Evolutionary conservation across 2,888 invertebrate species (phyloP).

Genomic region (Drosophila rellima): DNA sequence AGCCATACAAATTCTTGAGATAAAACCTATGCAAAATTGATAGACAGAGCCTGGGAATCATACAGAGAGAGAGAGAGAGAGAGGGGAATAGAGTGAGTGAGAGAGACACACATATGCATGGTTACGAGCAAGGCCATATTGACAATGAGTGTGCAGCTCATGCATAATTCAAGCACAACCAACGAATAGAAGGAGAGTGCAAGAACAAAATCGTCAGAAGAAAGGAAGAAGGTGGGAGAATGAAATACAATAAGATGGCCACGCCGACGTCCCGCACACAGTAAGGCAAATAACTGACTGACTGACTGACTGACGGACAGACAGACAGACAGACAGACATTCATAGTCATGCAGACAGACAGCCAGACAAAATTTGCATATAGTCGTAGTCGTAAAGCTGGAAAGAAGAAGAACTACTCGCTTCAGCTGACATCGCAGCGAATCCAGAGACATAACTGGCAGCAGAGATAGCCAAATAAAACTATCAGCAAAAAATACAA

Average conservation of each 20-base stretch:
- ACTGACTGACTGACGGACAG: slow-evolving; percentile 26
- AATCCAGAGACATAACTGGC: slow-evolving; percentile 35
- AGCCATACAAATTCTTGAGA: slow-evolving; percentile 69
- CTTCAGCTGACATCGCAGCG: slow-evolving; percentile 22
- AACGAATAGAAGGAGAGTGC: slow-evolving; percentile 23
- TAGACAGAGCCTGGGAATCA: slow-evolving; percentile 57
- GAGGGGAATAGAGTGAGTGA: not conserved
- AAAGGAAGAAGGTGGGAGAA: slow-evolving; percentile 12
- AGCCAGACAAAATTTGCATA: slow-evolving; percentile 60
- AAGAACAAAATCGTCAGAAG: not conserved
- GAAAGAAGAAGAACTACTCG: slow-evolving; percentile 22
- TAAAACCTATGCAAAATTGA: slow-evolving; percentile 73
- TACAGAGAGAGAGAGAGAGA: not conserved
- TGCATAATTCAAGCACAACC: slow-evolving; percentile 68
- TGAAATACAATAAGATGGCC: slow-evolving; percentile 50
- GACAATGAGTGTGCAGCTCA: slow-evolving; percentile 64
- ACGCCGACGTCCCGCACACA: slow-evolving; percentile 29
- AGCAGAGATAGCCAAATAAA: slow-evolving; percentile 44
- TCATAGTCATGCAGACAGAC: slow-evolving; percentile 19
- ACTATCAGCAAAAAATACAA: slow-evolving; percentile 16
- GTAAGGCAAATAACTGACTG: slow-evolving; percentile 59
- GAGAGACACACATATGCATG: slow-evolving; percentile 12
- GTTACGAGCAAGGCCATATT: slow-evolving; percentile 65
- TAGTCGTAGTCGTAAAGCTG: slow-evolving; percentile 6
- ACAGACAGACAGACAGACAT: slow-evolving; percentile 1